phyloP scores from a whole-genome alignment of 2,113 vertebrate genomes.

The Zeus faber region DNA sequence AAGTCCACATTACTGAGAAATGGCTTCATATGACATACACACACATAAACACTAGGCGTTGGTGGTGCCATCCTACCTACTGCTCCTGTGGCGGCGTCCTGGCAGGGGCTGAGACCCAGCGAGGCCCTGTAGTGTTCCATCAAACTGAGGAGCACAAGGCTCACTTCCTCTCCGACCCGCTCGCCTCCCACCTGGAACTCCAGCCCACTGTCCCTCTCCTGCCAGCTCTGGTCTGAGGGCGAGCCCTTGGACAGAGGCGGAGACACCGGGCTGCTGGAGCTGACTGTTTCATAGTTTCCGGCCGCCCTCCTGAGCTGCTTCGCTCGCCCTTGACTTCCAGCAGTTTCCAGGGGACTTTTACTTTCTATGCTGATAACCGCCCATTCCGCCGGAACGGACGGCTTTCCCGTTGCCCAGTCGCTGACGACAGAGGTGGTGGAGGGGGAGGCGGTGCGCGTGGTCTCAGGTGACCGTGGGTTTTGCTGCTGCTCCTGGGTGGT shows the following conservation, averaged over 20 bases:
- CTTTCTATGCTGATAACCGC: conserved; percentile 53
- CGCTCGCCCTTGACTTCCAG: conserved; percentile 12
- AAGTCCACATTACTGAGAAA: too few relatives aligned
- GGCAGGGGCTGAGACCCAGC: conserved; percentile 41
- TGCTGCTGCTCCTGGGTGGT: conserved; percentile 27
- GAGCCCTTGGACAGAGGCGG: conserved; percentile 27
- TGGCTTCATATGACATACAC: too few relatives aligned
- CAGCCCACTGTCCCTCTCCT: conserved; percentile 51
- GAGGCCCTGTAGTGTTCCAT: conserved; percentile 62
- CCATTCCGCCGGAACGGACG: conserved; percentile 52
- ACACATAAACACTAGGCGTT: too few relatives aligned
- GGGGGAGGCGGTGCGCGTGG: conserved; percentile 4
- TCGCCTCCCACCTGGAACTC: conserved; percentile 45
- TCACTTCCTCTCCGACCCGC: conserved; percentile 49
- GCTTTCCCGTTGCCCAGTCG: conserved; percentile 41
- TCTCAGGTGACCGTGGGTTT: conserved; percentile 30
- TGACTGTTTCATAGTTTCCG: neutral
- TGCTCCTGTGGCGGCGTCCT: conserved; percentile 48
- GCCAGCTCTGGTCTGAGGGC: conserved; percentile 53
- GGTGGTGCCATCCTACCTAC: conserved; percentile 58
- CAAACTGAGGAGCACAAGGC: conserved; percentile 55
- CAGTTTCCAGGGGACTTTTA: neutral
- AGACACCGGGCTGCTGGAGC: conserved; percentile 12
- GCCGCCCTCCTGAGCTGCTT: too few relatives aligned
- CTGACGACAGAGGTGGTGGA: conserved; percentile 9